These are phyloP conservation scores for Acronicta psi DNA, from an alignment of 2,888 invertebrate genomes.

Conservation along the genomic window DNA sequence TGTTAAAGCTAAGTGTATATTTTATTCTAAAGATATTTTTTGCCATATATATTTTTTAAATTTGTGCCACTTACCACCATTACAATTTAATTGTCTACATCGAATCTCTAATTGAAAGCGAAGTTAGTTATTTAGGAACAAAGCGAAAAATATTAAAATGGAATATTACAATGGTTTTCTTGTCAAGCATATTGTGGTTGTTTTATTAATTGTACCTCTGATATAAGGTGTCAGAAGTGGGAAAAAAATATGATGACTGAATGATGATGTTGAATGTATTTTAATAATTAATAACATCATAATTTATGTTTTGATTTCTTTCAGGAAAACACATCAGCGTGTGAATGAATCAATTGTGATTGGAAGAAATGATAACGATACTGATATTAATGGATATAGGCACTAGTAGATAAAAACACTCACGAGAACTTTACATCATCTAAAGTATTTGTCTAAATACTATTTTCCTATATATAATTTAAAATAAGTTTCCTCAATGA, in stretches of 20 bases:
- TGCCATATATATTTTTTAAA: no score
- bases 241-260: no score
- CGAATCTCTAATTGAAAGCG: not conserved
- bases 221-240: no score
- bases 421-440: no score
- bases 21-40: no score
- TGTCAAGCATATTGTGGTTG: not conserved
- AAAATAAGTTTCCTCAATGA: no score
- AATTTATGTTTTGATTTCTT: not conserved
- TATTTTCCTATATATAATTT: not conserved
- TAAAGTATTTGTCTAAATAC: not conserved
- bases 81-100: not conserved
- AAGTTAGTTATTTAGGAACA: not conserved
- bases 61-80: not conserved
- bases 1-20: no score
- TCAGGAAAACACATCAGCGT: conserved; percentile 1
- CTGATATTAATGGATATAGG: not conserved
- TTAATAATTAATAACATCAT: not conserved
- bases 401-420: no score
- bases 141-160: no score
- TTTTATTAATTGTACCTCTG: not conserved
- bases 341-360: conserved; percentile 1
- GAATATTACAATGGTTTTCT: no score
- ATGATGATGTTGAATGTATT: no score
- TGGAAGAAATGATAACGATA: not conserved